Evolutionary conservation across 2,113 vertebrate genomes (phyloP), one percentile per base, ranked within the genome.

Genomic region (Poecilia latipinna): DNA sequence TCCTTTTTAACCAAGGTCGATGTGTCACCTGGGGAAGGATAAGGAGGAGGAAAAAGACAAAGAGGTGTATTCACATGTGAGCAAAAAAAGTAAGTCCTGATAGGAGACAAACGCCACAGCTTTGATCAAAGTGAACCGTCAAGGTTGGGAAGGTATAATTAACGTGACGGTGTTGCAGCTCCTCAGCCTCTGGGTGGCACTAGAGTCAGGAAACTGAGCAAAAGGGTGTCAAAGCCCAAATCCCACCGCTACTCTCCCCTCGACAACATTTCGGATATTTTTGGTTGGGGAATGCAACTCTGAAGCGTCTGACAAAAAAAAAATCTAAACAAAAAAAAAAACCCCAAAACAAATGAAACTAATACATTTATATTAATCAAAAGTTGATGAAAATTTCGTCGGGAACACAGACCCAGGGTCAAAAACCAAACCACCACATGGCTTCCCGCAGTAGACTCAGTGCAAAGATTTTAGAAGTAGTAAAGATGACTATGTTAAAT

Each of bases 121-220:
- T 37, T 70, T 74, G 63, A 66, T 72, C 19, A 31, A 74, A 78
- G 73, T 71, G 39, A 69, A 67, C 24, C 8, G 6, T 22, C 77
- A 74, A 72, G 48, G 66, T 83, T 63, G 26, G 65, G 70, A 48
- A 78, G 69, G 61, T 76, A 62, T n/a, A 70, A 65, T 75, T 71
- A 64, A 74, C 66, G 64, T 72, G 68, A 65, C 66, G 62, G 57
- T 51, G 65, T 2, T 75, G 75, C 79, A 73, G 75, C 66, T 33
- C 0, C 71, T 35, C 10, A 68, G 72, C 83, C 82, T 82, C 83
- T 82, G 72, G 81, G 79, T 75, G 90, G 86, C 82, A 68, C 72
- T 88, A 72, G 69, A 85, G 85, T 69, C 80, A 72, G 68, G 65
- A 35, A 39, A 33, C 37, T 3, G 54, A 69, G 22, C 28, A 64